Conservation (phyloP, 2,113 vertebrate species). For the Andinoacara biseriatus region DNA sequence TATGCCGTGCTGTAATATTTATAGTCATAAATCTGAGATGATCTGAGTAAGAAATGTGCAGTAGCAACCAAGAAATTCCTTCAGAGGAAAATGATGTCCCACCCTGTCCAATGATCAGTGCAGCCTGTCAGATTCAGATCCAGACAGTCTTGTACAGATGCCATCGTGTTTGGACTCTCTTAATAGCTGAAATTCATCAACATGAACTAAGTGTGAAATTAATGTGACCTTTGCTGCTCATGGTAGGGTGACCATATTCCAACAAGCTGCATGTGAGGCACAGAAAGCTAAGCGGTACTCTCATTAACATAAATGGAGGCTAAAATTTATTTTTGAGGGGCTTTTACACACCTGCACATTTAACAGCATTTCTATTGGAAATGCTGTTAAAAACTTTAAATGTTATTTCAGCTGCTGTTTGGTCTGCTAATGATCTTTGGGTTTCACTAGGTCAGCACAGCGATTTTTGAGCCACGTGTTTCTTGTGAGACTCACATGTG, state of each 20-base stretch:
- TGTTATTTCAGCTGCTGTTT: not conserved
- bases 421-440: not conserved
- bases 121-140: not conserved
- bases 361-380: not conserved
- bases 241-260: no score
- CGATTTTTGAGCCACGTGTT: not conserved
- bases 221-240: no score
- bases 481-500: not conserved
- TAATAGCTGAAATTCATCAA: not conserved
- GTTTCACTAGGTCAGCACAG: not conserved
- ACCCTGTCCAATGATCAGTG: not conserved
- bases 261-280: no score
- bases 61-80: not conserved
- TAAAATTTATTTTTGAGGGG: not conserved
- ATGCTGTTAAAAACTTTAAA: not conserved
- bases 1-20: not conserved
- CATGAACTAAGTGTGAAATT: not conserved
- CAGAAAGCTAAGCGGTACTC: not conserved
- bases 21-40: not conserved
- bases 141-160: not conserved
- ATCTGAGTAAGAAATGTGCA: not conserved
- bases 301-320: slow-evolving; percentile 4
- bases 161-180: not conserved
- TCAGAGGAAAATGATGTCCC: not conserved
- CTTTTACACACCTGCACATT: not conserved